Percentiles rank a stretch among this genome's conserved stretches.
Evolutionary conservation across 2,113 vertebrate genomes (phyloP).

Genomic region (Ptyas mucosa): DNA sequence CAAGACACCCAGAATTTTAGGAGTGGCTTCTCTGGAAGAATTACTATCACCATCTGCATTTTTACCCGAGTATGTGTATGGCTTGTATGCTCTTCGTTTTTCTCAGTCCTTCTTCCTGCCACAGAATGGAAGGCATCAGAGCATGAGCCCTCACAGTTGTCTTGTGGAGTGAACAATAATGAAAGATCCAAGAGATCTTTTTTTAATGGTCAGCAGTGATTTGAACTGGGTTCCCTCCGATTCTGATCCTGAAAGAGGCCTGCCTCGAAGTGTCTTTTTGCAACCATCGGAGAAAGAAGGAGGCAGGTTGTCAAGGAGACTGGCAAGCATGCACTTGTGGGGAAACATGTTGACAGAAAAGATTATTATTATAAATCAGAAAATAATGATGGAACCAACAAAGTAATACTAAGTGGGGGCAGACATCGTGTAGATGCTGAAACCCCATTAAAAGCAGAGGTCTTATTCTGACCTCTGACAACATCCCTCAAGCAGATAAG

Average conservation of each 20-base stretch:
- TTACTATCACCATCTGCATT: neutral
- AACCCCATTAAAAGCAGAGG: neutral
- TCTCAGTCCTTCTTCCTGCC: neutral
- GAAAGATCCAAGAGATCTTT: neutral
- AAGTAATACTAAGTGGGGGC: neutral
- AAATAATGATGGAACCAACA: neutral
- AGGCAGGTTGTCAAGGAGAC: neutral
- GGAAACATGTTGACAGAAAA: neutral
- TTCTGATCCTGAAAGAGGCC: neutral
- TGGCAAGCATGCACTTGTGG: neutral
- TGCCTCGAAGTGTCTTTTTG: neutral
- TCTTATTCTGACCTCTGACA: neutral
- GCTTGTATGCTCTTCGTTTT: neutral
- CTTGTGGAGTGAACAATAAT: neutral
- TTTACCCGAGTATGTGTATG: neutral
- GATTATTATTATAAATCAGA: neutral
- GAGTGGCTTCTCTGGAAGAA: neutral
- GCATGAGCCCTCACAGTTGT: too few species aligned
- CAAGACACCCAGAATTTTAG: neutral
- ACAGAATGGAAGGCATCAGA: neutral
- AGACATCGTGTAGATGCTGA: neutral
- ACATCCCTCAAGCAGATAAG: neutral
- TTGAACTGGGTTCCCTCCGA: neutral
- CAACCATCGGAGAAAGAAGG: neutral
- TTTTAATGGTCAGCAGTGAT: neutral